Conservation (phyloP, 2,888 invertebrate genomes). For the Penaeus monodon region DNA sequence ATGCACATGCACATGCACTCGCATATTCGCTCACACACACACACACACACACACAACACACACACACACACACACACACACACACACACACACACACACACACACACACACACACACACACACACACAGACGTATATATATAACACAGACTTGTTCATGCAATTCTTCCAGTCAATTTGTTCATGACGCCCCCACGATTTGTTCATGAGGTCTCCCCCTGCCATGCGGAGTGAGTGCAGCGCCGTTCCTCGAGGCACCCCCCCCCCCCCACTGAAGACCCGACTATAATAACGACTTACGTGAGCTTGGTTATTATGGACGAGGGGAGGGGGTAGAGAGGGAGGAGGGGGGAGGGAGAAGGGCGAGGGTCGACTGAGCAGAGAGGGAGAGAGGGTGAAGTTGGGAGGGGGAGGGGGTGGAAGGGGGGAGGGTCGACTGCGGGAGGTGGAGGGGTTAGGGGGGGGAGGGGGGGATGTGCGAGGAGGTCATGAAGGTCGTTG, state of each 20-base stretch:
- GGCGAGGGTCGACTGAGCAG: not conserved
- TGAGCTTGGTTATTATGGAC: not conserved
- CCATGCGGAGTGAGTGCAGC: no score
- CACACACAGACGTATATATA: not conserved
- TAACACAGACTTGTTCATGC: not conserved
- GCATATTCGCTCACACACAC: not conserved
- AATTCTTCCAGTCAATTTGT: no score
- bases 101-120: not conserved
- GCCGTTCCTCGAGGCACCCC: not conserved
- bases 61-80: not conserved
- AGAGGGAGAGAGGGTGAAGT: not conserved
- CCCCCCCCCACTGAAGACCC: not conserved
- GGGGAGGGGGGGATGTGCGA: no score
- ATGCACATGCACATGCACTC: not conserved
- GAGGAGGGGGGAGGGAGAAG: not conserved
- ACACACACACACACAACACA: conserved; percentile 14
- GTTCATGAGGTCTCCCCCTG: no score
- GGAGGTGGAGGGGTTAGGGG: not conserved
- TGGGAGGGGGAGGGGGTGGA: not conserved
- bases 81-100: not conserved
- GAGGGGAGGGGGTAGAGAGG: not conserved
- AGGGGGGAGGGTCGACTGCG: not conserved
- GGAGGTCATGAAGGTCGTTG: not conserved
- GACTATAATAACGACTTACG: not conserved
- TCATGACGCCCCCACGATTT: no score